Evolutionary conservation across 2,888 invertebrate species (phyloP).

Genomic region (Rosalia funebris): DNA sequence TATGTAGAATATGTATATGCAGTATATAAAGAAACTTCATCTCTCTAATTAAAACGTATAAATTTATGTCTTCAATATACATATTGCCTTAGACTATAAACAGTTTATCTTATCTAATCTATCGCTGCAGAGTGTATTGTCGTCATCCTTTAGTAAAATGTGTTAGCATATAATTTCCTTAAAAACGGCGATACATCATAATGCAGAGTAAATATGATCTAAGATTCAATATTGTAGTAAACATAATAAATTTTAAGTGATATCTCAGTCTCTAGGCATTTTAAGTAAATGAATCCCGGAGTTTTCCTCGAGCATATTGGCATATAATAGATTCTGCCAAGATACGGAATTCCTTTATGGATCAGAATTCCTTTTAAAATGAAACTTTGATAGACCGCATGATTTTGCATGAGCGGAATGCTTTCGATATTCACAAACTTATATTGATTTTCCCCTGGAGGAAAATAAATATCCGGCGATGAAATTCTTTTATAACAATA

Average conservation of each 20-base stretch:
- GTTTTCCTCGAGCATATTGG: slow-evolving; percentile 45
- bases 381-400: slow-evolving; percentile 58
- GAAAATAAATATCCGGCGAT: slow-evolving; percentile 35
- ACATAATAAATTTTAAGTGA: slow-evolving; percentile 8
- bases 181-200: no score
- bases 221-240: slow-evolving; percentile 5
- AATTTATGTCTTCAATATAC: no score
- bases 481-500: slow-evolving; percentile 37
- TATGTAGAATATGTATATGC: no score
- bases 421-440: slow-evolving; percentile 47
- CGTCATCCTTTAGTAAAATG: no score
- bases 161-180: no score
- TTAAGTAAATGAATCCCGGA: slow-evolving; percentile 47
- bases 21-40: no score
- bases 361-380: slow-evolving; percentile 56
- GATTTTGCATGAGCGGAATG: slow-evolving; percentile 54
- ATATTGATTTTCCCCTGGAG: slow-evolving; percentile 37
- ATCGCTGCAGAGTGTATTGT: no score
- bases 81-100: no score
- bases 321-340: slow-evolving; percentile 51
- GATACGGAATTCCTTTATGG: slow-evolving; percentile 53
- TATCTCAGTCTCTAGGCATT: slow-evolving; percentile 31
- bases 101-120: no score
- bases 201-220: not conserved
- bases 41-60: no score